Base-by-base conservation (phyloP, 2,113 vertebrate genomes). In the Muntiacus reevesi region DNA sequence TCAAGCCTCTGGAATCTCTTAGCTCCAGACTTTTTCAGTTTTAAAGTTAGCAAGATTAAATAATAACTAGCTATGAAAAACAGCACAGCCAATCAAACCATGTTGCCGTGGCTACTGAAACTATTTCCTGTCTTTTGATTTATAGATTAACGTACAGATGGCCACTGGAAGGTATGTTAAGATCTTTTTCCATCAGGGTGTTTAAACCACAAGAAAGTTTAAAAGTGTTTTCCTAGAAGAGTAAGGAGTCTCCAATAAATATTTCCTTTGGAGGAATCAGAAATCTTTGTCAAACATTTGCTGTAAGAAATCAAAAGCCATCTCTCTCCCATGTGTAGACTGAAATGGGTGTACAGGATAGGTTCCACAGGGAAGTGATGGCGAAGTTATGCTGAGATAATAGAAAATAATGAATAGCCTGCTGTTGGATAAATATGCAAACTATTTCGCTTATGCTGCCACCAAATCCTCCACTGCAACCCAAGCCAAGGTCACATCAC, bases 11-110 rank as follows among this genome's bases (percentile, higher is more conserved):
- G 28, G 23, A 67, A 40, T 91, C 40, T 95, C 81, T 94, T 86
- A 89, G 67, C 47, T 55, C 16, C 36, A 87, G 27, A 67, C 2
- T 71, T 76, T 89, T 60, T 27, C 33, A 40, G 33, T 94, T 86
- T 84, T 67, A 95, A 92, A 97, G 89, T 87, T 59, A 83, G 7
- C n/a, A 71, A 40, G 67, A 92, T 78, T 91, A 91, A 95, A 85
- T 54, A 86, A 59, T 5, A 59, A 50, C 1, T 30, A n/a, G 5
- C n/a, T 60, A 79, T 81, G 55, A 54, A 92, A 88, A 87, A 50
- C 1, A 79, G 21, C 23, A 84, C 27, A 71, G 30, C 36, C 28
- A 83, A 36, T 12, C n/a, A 74, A 40, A 40, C 17, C 17, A 45
- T 45, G 11, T 60, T 17, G n/a, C 30, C 15, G 7, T 4, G 7